A percentile compares a stretch with the other conserved stretches of the same genome.
These are phyloP conservation scores for Cordilura impudica DNA, from an alignment of 2,888 invertebrate genomes.

Conservation along the genomic window DNA sequence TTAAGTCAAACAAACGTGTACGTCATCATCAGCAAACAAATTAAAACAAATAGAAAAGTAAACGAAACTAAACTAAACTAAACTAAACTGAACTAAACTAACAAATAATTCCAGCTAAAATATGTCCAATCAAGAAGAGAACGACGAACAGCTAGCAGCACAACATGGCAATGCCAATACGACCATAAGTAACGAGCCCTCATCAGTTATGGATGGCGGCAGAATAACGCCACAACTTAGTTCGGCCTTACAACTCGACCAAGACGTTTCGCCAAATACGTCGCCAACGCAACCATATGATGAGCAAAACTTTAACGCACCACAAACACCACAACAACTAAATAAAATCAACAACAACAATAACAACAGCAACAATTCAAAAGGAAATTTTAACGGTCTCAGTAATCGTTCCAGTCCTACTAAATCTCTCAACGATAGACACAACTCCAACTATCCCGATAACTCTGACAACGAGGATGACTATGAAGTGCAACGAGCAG, in stretches of 20 bases:
- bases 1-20: background rate
- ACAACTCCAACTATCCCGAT: slow-evolving; percentile 59
- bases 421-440: slow-evolving; percentile 63
- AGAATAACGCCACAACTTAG: slow-evolving; percentile 75
- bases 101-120: slow-evolving; percentile 2
- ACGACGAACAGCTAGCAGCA: slow-evolving; percentile 55
- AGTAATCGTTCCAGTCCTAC: slow-evolving; percentile 69
- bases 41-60: background rate
- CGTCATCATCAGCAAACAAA: background rate
- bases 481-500: slow-evolving; percentile 65
- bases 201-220: slow-evolving; percentile 71
- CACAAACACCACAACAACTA: slow-evolving; percentile 62
- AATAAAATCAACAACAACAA: slow-evolving; percentile 65
- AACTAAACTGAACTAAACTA: slow-evolving; percentile 1
- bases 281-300: slow-evolving; percentile 65
- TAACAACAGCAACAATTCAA: slow-evolving; percentile 43
- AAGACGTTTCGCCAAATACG: slow-evolving; percentile 71
- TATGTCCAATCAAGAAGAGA: slow-evolving; percentile 62
- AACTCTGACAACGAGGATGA: slow-evolving; percentile 70
- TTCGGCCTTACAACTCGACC: slow-evolving; percentile 75
- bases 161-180: slow-evolving; percentile 52
- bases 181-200: slow-evolving; percentile 62
- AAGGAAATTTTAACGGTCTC: slow-evolving; percentile 51
- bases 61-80: slow-evolving; percentile 4
- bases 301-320: slow-evolving; percentile 63